phyloP scores from a whole-genome alignment of 2,797 vertebrate genomes.

The Brachyalestes nurse region DNA sequence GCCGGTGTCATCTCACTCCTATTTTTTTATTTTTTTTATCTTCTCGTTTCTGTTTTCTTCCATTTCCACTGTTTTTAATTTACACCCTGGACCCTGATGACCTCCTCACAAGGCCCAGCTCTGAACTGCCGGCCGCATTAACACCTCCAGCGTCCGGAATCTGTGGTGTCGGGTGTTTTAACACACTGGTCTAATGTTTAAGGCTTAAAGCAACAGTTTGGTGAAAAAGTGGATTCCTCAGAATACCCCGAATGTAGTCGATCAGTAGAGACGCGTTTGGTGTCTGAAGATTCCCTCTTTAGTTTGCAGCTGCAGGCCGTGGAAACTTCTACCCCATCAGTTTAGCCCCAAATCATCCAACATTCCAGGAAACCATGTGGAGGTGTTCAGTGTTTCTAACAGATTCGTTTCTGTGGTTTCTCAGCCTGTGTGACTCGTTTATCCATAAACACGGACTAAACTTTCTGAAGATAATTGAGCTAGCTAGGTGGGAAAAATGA shows the following conservation, averaged over 20 bases:
- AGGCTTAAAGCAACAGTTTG: neutral
- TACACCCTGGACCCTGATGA: slow-evolving; percentile 44
- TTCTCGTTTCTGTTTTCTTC: slow-evolving; percentile 26
- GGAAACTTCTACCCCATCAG: too few relatives aligned
- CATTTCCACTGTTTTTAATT: slow-evolving; percentile 32
- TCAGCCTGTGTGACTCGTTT: too few relatives aligned
- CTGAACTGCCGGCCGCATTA: slow-evolving; percentile 32
- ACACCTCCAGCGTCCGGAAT: neutral
- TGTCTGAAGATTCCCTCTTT: too few relatives aligned
- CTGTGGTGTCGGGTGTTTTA: slow-evolving; percentile 32
- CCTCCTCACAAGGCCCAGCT: slow-evolving; percentile 39
- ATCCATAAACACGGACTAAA: too few relatives aligned
- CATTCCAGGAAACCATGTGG: too few relatives aligned
- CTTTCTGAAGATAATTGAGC: too few relatives aligned
- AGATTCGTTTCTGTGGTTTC: too few relatives aligned
- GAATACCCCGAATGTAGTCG: neutral
- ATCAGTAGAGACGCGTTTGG: neutral
- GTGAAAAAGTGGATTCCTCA: neutral
- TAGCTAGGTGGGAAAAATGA: too few relatives aligned
- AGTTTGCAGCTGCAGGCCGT: neutral
- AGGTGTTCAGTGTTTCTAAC: too few relatives aligned
- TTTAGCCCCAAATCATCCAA: too few relatives aligned
- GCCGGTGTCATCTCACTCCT: slow-evolving; percentile 53
- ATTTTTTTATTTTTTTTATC: slow-evolving; percentile 34
- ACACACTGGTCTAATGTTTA: neutral